These are phyloP conservation scores for Megaptera novaeangliae DNA, from an alignment of 2,113 vertebrate genomes.

Conservation along the genomic window DNA sequence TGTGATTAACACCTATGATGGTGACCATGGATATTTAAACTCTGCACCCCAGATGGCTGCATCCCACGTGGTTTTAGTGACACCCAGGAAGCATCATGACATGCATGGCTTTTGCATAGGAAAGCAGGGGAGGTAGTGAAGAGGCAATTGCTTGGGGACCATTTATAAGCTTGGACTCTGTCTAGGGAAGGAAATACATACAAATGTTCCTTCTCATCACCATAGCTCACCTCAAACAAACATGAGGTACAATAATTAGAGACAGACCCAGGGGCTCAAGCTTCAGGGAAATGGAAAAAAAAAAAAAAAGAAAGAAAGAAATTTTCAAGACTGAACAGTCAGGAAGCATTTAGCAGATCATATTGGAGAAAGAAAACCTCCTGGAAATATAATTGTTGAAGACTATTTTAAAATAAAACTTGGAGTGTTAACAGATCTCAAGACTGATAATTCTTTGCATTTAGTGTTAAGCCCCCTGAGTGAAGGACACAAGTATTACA, in stretches of 20 bases:
- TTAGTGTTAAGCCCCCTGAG: not conserved
- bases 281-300: not conserved
- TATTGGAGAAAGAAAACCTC: not conserved
- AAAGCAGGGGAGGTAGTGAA: not conserved
- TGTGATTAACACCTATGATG: too few species aligned
- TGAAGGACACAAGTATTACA: not conserved
- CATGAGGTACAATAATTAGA: not conserved
- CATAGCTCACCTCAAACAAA: not conserved
- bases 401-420: not conserved
- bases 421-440: not conserved
- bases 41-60: fast-evolving
- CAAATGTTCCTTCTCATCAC: not conserved
- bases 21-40: not conserved
- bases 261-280: not conserved
- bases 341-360: not conserved
- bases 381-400: not conserved
- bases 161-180: not conserved
- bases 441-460: not conserved
- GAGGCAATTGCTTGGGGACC: not conserved
- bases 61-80: not conserved
- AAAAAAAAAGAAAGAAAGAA: not conserved
- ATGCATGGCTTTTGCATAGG: fast-evolving
- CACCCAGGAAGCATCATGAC: not conserved
- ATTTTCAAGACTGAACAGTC: not conserved
- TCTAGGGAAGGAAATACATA: not conserved